Percentiles rank a stretch among this genome's conserved stretches.
Conservation (phyloP, 2,113 vertebrate genomes). For the Chiloscyllium plagiosum region DNA sequence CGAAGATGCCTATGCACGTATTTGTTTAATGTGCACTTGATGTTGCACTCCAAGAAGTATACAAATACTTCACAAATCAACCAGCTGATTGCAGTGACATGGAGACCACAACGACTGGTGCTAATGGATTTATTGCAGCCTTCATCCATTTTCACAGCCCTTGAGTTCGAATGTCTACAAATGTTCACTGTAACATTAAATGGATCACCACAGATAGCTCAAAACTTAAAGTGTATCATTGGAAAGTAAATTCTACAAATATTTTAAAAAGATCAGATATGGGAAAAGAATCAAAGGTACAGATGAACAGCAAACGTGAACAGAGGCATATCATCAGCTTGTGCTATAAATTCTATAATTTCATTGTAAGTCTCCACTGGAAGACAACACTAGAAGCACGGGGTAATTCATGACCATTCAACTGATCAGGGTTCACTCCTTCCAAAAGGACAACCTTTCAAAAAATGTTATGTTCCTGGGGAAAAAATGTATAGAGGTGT, state of each 20-base stretch:
- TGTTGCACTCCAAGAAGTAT: too few relatives aligned
- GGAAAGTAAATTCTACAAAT: too few relatives aligned
- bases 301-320: neutral
- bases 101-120: too few relatives aligned
- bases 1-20: too few relatives aligned
- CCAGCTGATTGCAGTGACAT: too few relatives aligned
- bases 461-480: neutral
- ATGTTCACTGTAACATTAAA: neutral
- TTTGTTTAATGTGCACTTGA: too few relatives aligned
- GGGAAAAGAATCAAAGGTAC: neutral
- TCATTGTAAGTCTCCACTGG: neutral
- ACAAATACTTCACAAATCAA: too few relatives aligned
- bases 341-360: neutral
- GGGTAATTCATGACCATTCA: neutral
- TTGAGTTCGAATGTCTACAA: neutral
- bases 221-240: neutral
- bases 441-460: neutral
- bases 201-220: neutral
- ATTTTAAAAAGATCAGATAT: neutral
- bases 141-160: too few relatives aligned
- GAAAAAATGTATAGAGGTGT: neutral
- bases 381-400: neutral
- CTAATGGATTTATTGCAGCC: too few relatives aligned
- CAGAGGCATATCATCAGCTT: neutral
- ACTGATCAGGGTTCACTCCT: neutral